A percentile compares a stretch with the other conserved stretches of the same genome.
These are phyloP conservation scores for Porphyrio hochstetteri DNA, from an alignment of 2,113 vertebrate genomes.

Conservation along the genomic window DNA sequence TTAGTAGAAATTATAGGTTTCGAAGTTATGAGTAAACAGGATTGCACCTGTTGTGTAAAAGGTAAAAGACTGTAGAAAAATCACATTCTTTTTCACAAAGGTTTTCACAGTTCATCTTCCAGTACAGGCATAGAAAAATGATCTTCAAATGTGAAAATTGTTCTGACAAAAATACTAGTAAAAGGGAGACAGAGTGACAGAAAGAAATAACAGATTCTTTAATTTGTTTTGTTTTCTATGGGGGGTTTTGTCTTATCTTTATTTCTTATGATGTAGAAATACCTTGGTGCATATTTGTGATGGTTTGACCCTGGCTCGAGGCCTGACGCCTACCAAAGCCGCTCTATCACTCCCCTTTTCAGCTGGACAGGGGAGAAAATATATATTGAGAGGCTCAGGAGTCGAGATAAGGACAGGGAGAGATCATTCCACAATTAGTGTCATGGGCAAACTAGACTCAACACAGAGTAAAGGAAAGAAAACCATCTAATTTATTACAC, in stretches of 20 bases:
- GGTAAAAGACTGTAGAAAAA: background rate
- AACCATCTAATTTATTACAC: too few species aligned
- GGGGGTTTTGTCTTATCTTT: background rate
- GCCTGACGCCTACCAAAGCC: too few species aligned
- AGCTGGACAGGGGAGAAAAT: too few species aligned
- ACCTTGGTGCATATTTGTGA: background rate
- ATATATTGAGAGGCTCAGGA: too few species aligned
- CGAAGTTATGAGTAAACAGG: background rate
- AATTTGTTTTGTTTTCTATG: background rate
- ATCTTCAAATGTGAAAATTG: background rate
- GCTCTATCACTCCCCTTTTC: too few species aligned
- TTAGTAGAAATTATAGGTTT: background rate
- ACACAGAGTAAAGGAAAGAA: too few species aligned
- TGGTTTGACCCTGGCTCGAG: too few species aligned
- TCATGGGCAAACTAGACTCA: too few species aligned
- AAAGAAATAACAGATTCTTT: background rate
- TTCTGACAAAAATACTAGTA: background rate
- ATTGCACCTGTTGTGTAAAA: background rate
- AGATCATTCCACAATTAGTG: too few species aligned
- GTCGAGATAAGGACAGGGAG: too few species aligned
- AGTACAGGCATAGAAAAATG: background rate
- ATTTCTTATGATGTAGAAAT: background rate
- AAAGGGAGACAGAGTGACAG: background rate
- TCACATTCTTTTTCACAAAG: background rate
- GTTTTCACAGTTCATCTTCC: background rate